Evolutionary conservation across 1,140 invertebrate genomes (phyloP).

Genomic region (Platorchestia sp.): DNA sequence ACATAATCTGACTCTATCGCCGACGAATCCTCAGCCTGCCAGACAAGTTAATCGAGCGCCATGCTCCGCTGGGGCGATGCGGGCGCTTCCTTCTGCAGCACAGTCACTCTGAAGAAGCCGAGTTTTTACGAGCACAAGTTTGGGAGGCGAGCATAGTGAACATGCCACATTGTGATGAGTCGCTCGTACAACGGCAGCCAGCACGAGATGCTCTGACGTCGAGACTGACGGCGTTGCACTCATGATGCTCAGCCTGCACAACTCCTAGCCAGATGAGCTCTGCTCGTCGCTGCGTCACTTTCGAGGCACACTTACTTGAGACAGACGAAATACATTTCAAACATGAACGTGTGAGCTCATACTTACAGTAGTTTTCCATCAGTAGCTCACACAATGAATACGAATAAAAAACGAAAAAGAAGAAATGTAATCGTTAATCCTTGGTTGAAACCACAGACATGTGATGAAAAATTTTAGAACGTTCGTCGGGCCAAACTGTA

Average conservation of each 20-base stretch:
- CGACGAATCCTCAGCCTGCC: not conserved
- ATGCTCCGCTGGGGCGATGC: not conserved
- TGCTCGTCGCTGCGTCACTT: not conserved
- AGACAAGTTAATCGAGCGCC: conserved; percentile 22
- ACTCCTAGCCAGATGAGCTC: not conserved
- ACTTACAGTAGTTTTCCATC: no score
- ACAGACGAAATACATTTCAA: not conserved
- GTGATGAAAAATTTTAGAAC: not conserved
- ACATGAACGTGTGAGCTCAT: not conserved
- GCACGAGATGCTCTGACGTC: not conserved
- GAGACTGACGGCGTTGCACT: not conserved
- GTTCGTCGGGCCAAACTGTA: not conserved
- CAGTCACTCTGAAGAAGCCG: not conserved
- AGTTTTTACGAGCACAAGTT: conserved; percentile 1
- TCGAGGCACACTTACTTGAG: not conserved
- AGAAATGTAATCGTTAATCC: not conserved
- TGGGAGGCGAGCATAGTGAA: not conserved
- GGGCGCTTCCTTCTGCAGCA: not conserved
- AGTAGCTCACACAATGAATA: not conserved
- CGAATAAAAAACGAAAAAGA: not conserved
- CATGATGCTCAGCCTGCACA: no score
- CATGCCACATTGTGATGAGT: not conserved
- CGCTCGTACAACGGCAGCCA: not conserved
- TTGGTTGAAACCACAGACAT: not conserved
- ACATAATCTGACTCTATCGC: conserved; percentile 51